A percentile compares a stretch with the other conserved stretches of the same genome.
phyloP scores from a whole-genome alignment of 2,888 invertebrate genomes.

The Parascotia fuliginaria region DNA sequence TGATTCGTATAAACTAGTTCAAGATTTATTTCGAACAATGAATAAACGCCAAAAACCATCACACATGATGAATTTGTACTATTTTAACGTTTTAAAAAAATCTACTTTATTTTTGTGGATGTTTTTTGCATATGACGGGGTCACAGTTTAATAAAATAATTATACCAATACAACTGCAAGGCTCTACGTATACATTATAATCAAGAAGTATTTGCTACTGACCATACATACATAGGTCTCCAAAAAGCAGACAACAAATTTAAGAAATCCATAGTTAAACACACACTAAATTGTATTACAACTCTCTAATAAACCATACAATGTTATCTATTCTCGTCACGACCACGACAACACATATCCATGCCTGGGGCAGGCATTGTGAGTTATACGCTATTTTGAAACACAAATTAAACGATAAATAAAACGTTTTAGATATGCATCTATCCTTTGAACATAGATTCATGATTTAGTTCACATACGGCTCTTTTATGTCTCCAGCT shows the following conservation, averaged over 20 bases:
- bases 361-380: constrained; percentile 33
- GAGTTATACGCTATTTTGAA: constrained; percentile 44
- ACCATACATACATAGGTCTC: too few species aligned
- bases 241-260: too few species aligned
- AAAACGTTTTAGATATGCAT: constrained; percentile 39
- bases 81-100: too few species aligned
- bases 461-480: constrained; percentile 26
- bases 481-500: not conserved
- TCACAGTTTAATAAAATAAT: too few species aligned
- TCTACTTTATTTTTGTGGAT: too few species aligned
- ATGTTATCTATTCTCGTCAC: constrained; percentile 22
- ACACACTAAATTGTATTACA: not conserved
- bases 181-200: too few species aligned
- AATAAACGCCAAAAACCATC: not conserved
- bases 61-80: not conserved
- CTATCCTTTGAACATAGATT: constrained; percentile 24
- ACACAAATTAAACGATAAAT: constrained; percentile 48
- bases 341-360: constrained; percentile 12
- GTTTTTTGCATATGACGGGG: too few species aligned
- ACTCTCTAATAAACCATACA: not conserved
- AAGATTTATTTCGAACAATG: not conserved
- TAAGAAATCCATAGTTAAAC: too few species aligned
- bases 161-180: too few species aligned
- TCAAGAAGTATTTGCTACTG: too few species aligned
- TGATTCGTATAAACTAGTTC: not conserved